Evolutionary conservation across 2,888 invertebrate genomes (phyloP).

Genomic region (Eumerus sabulonum): DNA sequence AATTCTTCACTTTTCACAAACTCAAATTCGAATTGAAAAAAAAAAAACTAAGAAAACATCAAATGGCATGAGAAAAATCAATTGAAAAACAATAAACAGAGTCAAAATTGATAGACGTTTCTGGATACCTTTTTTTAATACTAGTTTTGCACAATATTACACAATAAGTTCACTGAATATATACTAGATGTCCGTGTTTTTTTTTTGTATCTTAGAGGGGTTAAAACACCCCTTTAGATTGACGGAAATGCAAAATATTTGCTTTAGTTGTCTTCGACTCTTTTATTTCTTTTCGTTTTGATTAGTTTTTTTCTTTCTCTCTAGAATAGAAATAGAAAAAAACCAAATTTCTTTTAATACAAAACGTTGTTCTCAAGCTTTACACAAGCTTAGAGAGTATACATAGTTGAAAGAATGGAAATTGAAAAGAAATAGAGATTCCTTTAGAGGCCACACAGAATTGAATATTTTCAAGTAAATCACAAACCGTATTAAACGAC

Average conservation of each 20-base stretch:
- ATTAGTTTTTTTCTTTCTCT: conserved; percentile 13
- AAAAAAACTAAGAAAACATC: conserved; percentile 33
- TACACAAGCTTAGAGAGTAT: conserved; percentile 60
- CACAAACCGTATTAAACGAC: conserved; percentile 69
- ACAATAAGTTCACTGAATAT: conserved; percentile 66
- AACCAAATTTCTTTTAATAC: conserved; percentile 43
- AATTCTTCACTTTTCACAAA: conserved; percentile 59
- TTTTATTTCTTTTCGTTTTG: too few relatives aligned
- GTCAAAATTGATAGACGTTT: conserved; percentile 21
- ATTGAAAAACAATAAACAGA: conserved; percentile 7
- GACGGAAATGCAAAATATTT: conserved; percentile 62
- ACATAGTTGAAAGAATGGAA: too few relatives aligned
- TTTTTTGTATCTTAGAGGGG: conserved; percentile 60
- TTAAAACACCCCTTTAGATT: conserved; percentile 63
- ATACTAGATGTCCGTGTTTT: conserved; percentile 6
- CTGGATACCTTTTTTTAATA: conserved; percentile 66
- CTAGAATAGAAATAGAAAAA: conserved; percentile 60
- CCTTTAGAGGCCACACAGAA: conserved; percentile 39
- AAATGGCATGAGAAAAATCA: conserved; percentile 55
- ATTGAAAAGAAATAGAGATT: conserved; percentile 11
- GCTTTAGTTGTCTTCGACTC: conserved; percentile 60
- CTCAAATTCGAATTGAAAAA: neutral
- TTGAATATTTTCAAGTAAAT: conserved; percentile 1
- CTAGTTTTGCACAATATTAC: conserved; percentile 67
- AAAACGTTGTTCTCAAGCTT: conserved; percentile 66